Conservation (phyloP, 2,888 invertebrate species). For the Spodoptera exigua region DNA sequence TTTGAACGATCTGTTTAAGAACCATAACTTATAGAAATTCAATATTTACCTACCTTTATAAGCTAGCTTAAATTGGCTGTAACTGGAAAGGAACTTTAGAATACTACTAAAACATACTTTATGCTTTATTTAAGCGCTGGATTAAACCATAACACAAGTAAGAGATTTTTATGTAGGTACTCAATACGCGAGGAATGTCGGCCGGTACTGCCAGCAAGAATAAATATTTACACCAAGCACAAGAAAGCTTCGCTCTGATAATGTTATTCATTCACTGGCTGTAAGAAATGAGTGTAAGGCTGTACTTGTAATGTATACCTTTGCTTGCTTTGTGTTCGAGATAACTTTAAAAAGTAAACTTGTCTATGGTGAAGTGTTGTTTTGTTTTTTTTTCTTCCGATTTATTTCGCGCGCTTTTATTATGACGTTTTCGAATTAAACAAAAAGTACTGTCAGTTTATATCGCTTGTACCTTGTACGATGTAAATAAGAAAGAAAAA, state of each 20-base stretch:
- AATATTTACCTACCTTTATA: too few species aligned
- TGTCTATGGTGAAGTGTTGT: constrained; percentile 29
- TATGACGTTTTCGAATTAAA: background rate
- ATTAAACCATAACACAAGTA: constrained; percentile 55
- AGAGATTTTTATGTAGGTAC: constrained; percentile 53
- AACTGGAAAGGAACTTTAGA: constrained; percentile 2
- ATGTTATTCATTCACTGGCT: constrained; percentile 60
- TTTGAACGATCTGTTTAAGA: too few species aligned
- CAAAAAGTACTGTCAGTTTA: background rate
- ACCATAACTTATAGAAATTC: too few species aligned
- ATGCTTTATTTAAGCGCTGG: constrained; percentile 28
- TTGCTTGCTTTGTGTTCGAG: constrained; percentile 41
- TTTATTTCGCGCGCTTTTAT: constrained; percentile 5
- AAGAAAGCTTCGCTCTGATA: constrained; percentile 57
- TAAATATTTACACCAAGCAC: constrained; percentile 59
- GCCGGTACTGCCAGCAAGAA: constrained; percentile 46
- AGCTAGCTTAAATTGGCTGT: background rate
- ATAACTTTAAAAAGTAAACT: constrained; percentile 55
- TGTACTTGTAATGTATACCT: constrained; percentile 57
- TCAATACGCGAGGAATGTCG: constrained; percentile 53
- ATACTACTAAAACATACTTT: constrained; percentile 26
- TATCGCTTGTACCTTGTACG: background rate
- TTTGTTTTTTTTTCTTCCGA: constrained; percentile 4
- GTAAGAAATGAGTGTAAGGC: constrained; percentile 61
- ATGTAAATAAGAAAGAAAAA: background rate